Evolutionary conservation across 2,113 vertebrate genomes (phyloP).

Genomic region (Hipposideros armiger): DNA sequence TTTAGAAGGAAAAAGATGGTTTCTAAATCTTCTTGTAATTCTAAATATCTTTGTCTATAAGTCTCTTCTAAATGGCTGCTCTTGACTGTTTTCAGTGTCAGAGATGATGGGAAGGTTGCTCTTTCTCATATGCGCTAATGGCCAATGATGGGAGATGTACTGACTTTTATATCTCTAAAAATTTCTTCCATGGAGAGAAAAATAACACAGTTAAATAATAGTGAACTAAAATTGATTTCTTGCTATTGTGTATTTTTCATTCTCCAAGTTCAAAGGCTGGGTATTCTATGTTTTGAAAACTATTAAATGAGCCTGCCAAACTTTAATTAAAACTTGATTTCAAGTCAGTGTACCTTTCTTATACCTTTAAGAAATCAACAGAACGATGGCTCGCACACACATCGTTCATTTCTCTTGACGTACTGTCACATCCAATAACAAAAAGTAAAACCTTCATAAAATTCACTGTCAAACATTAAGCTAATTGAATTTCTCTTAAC

Average conservation of each 20-base stretch:
- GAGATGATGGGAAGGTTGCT: not conserved
- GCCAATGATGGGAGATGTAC: not conserved
- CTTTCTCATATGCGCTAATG: not conserved
- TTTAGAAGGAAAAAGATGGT: not conserved
- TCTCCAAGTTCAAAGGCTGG: not conserved
- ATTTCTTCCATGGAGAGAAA: not conserved
- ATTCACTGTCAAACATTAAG: not conserved
- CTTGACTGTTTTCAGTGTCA: not conserved
- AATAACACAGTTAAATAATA: not conserved
- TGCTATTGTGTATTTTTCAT: not conserved
- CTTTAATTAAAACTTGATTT: slow-evolving; percentile 32
- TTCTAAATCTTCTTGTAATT: not conserved
- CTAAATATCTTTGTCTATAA: not conserved
- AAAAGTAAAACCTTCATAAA: not conserved
- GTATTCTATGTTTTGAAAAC: not conserved
- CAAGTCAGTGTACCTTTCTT: not conserved
- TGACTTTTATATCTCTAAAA: not conserved
- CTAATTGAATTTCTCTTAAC: not conserved
- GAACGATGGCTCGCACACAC: not conserved
- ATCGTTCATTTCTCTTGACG: not conserved
- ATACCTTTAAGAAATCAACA: not conserved
- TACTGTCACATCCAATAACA: not conserved
- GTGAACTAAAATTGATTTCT: not conserved
- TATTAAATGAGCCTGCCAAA: not conserved
- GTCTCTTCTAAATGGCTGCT: not conserved